Conservation (phyloP, 2,113 vertebrate genomes). For the Coregonus clupeaformis region DNA sequence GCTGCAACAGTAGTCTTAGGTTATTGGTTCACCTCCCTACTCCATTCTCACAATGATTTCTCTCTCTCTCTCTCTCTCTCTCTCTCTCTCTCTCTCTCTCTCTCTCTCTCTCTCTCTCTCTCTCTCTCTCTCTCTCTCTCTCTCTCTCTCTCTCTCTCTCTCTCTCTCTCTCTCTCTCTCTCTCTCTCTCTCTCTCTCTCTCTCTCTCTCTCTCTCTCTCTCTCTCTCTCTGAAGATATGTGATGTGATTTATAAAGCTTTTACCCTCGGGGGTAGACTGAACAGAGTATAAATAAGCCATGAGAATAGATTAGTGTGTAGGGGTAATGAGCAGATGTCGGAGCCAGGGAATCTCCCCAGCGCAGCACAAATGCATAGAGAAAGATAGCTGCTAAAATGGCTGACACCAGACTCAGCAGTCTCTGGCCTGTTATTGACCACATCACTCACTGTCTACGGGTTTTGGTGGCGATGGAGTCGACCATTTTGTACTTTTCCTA, state of each 20-base stretch:
- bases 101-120: no score
- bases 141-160: no score
- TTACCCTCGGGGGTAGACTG: constrained; percentile 2
- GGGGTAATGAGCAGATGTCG: constrained; percentile 36
- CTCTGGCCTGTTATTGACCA: constrained; percentile 31
- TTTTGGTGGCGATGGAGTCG: constrained; percentile 1
- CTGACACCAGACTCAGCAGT: constrained; percentile 27
- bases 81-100: no score
- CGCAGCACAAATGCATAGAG: constrained; percentile 40
- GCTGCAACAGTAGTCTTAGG: constrained; percentile 49
- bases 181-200: no score
- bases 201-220: background rate
- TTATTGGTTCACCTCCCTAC: no score
- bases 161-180: no score
- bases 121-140: background rate
- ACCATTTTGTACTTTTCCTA: no score
- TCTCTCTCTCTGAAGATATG: constrained; percentile 31
- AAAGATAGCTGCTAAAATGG: constrained; percentile 37
- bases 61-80: no score
- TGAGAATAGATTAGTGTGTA: constrained; percentile 53
- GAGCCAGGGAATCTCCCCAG: constrained; percentile 37
- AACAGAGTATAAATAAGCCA: constrained; percentile 48
- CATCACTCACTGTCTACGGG: constrained; percentile 31
- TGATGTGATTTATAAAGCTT: constrained; percentile 49
- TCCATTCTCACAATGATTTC: no score